Conservation (phyloP, 2,797 vertebrate species). For the Erpetoichthys calabaricus region DNA sequence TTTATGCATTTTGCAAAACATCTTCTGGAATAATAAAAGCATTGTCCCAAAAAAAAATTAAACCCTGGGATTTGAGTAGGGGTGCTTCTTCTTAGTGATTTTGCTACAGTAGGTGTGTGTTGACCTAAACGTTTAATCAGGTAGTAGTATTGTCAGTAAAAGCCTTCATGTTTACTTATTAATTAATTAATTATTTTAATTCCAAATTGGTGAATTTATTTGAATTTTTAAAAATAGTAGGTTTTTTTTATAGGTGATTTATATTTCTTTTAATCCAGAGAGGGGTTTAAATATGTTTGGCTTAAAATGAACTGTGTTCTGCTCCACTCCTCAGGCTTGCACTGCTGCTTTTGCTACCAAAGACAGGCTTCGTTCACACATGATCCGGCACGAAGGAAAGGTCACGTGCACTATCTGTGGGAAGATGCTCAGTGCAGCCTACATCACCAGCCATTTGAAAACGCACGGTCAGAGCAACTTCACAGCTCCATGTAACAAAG, state of each 20-base stretch:
- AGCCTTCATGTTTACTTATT: no score
- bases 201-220: no score
- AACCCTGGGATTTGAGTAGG: slow-evolving; percentile 3
- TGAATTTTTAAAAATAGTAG: no score
- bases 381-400: slow-evolving; percentile 94
- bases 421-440: slow-evolving; percentile 91
- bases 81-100: no score
- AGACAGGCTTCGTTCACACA: slow-evolving; percentile 93
- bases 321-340: slow-evolving; percentile 58
- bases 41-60: slow-evolving; percentile 18
- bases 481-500: slow-evolving; percentile 85
- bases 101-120: no score
- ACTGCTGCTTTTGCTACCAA: slow-evolving; percentile 95
- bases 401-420: slow-evolving; percentile 95
- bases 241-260: no score
- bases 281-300: no score
- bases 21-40: slow-evolving; percentile 17
- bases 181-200: slow-evolving; percentile 22
- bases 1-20: slow-evolving; percentile 19
- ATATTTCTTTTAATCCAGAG: no score
- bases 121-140: no score
- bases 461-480: slow-evolving; percentile 88
- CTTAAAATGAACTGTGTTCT: slow-evolving; percentile 26
- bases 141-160: no score
- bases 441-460: slow-evolving; percentile 97